A percentile compares a stretch with the other conserved stretches of the same genome.
Conservation (phyloP, 2,113 vertebrate genomes). For the Aix galericulata region DNA sequence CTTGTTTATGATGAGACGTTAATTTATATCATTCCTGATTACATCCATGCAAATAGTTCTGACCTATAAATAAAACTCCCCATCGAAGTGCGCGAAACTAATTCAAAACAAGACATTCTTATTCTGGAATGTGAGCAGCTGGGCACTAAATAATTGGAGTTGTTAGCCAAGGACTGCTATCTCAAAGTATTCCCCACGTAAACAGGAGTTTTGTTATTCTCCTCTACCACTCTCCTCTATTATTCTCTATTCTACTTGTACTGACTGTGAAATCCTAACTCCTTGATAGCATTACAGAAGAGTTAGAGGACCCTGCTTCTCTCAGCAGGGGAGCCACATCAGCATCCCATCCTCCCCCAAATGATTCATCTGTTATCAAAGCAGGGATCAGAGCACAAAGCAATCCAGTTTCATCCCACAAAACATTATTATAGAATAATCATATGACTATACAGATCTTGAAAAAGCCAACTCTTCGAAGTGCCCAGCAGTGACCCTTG, state of each 20-base stretch:
- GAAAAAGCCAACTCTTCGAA: neutral
- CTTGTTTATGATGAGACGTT: slow-evolving; percentile 45
- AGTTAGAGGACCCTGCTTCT: neutral
- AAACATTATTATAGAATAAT: neutral
- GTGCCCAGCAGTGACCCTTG: neutral
- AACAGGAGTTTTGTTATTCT: neutral
- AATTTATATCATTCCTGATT: slow-evolving; percentile 58
- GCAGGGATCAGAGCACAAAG: slow-evolving; percentile 8
- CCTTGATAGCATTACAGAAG: neutral
- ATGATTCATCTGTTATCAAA: neutral
- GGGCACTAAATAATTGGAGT: slow-evolving; percentile 62
- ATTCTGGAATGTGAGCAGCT: slow-evolving; percentile 62
- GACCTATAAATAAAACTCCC: slow-evolving; percentile 54
- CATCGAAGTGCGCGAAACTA: neutral
- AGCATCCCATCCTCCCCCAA: neutral
- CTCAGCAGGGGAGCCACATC: neutral
- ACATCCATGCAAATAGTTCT: slow-evolving; percentile 22
- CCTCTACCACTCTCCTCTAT: neutral
- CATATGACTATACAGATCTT: neutral
- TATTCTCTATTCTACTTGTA: neutral
- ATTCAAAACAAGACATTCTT: slow-evolving; percentile 63
- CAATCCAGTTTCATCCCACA: neutral
- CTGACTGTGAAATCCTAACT: neutral
- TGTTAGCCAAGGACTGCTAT: slow-evolving; percentile 29
- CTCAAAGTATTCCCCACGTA: slow-evolving; percentile 18